Percentiles rank a stretch among this genome's conserved stretches.
Conservation (phyloP, 2,888 invertebrate species). For the Piscicola geometra region DNA sequence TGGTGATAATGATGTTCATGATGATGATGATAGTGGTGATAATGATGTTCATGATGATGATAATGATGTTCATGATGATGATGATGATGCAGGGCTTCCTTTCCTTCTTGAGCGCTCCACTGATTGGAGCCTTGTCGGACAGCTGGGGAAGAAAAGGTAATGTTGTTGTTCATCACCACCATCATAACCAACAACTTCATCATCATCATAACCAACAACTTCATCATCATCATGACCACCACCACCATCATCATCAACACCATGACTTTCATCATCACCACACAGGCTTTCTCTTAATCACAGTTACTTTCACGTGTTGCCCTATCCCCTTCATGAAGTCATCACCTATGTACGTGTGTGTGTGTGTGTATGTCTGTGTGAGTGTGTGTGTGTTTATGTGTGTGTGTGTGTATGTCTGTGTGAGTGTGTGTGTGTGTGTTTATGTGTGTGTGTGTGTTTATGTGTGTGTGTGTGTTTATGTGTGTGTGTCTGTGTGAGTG, state of each 20-base stretch:
- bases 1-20: background rate
- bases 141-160: constrained; percentile 88
- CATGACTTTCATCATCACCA: background rate
- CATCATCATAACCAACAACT: background rate
- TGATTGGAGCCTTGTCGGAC: constrained; percentile 94
- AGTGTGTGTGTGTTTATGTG: too few relatives aligned
- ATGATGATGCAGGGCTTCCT: constrained; percentile 69
- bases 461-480: too few relatives aligned
- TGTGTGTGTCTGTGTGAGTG: too few relatives aligned
- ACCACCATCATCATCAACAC: background rate
- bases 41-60: background rate
- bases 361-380: too few relatives aligned
- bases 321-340: constrained; percentile 98
- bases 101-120: constrained; percentile 92
- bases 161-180: too few relatives aligned
- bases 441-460: too few relatives aligned
- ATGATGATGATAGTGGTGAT: background rate
- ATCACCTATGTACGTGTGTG: constrained; percentile 80
- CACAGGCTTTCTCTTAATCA: constrained; percentile 59
- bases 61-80: background rate
- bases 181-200: too few relatives aligned
- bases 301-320: constrained; percentile 96
- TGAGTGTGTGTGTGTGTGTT: too few relatives aligned
- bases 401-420: too few relatives aligned
- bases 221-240: background rate